A percentile compares a stretch with the other conserved stretches of the same genome.
Conservation (phyloP, 2,797 vertebrate species). For the Rhinophrynus dorsalis region DNA sequence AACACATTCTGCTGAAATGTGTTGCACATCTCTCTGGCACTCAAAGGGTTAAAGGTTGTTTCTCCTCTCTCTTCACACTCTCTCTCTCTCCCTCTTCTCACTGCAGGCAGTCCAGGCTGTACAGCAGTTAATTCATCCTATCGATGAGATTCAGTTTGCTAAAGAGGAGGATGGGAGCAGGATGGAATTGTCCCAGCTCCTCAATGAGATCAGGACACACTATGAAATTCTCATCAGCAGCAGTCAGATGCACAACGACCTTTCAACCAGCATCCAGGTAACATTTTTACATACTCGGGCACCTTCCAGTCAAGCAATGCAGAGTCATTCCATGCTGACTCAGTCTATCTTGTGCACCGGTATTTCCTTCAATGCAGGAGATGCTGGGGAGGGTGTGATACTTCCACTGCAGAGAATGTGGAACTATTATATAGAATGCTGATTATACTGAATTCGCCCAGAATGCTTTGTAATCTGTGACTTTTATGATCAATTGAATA, state of each 20-base stretch:
- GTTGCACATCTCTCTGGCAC: no score
- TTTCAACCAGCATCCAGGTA: conserved; percentile 79
- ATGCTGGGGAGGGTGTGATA: conserved; percentile 51
- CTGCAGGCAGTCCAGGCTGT: conserved; percentile 75
- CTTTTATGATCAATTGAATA: conserved; percentile 11
- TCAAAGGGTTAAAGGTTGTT: neutral
- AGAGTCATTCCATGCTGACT: conserved; percentile 63
- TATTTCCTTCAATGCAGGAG: conserved; percentile 67
- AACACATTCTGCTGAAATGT: no score
- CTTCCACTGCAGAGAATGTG: conserved; percentile 55
- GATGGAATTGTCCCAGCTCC: conserved; percentile 89
- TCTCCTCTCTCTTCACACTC: conserved; percentile 21
- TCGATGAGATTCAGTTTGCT: conserved; percentile 72
- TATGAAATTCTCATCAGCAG: conserved; percentile 74
- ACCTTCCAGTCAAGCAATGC: conserved; percentile 67
- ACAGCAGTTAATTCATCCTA: conserved; percentile 72
- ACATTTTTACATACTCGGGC: conserved; percentile 61
- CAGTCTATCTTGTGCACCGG: conserved; percentile 71
- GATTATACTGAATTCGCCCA: conserved; percentile 10
- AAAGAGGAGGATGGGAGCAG: conserved; percentile 88
- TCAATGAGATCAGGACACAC: conserved; percentile 81
- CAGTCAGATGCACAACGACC: conserved; percentile 68
- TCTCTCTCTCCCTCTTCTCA: conserved; percentile 50
- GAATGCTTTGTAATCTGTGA: conserved; percentile 15
- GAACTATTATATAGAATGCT: conserved; percentile 36